Percentiles rank a stretch among this genome's conserved stretches.
Conservation (phyloP, 2,113 vertebrate species). For the Macaca mulatta region DNA sequence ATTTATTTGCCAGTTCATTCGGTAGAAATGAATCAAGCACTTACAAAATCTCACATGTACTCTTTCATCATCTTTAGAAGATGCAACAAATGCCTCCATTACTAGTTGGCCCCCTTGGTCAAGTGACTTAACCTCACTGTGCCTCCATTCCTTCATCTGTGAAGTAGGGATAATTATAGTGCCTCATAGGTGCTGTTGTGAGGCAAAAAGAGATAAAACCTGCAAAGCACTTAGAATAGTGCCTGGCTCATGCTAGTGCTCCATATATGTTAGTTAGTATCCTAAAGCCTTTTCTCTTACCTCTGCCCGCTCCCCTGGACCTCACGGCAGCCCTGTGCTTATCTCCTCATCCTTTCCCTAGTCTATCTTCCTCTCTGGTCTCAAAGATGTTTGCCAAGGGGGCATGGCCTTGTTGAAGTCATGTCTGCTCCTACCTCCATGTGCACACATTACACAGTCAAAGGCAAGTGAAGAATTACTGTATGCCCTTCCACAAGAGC, state of each 20-base stretch:
- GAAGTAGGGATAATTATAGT: not conserved
- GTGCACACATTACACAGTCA: not conserved
- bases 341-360: not conserved
- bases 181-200: not conserved
- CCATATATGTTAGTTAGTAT: too few relatives aligned
- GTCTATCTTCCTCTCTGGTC: not conserved
- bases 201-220: not conserved
- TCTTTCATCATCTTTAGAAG: not conserved
- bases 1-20: not conserved
- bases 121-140: not conserved
- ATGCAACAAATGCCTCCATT: not conserved
- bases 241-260: not conserved
- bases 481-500: not conserved
- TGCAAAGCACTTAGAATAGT: not conserved
- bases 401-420: not conserved
- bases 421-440: not conserved
- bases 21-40: not conserved
- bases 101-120: too few relatives aligned
- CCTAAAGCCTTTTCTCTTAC: not conserved
- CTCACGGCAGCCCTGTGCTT: too few relatives aligned
- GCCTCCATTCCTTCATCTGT: not conserved
- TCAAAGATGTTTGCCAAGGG: not conserved
- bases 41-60: not conserved
- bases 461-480: not conserved
- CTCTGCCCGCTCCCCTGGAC: not conserved